A percentile compares a stretch with the other conserved stretches of the same genome.
phyloP scores from a whole-genome alignment of 2,113 vertebrate genomes.

The Nesoenas mayeri region DNA sequence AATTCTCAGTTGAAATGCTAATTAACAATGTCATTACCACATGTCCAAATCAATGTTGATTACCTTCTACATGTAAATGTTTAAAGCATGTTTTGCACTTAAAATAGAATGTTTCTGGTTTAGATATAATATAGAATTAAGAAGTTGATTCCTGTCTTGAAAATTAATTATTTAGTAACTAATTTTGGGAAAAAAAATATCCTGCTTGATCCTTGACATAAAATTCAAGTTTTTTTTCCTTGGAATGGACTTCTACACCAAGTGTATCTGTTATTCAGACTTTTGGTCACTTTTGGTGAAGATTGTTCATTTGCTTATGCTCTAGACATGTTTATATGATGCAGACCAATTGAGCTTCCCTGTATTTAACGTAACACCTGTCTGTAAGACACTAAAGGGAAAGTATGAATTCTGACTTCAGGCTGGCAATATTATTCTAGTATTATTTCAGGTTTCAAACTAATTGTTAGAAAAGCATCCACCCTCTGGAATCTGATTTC shows the following conservation, averaged over 20 bases:
- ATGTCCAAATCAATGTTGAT: background rate
- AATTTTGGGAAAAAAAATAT: background rate
- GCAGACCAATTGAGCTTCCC: background rate
- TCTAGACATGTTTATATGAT: background rate
- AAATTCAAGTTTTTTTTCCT: background rate
- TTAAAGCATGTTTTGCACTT: background rate
- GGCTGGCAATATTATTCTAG: background rate
- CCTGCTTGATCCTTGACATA: background rate
- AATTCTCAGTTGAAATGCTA: background rate
- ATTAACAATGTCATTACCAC: fast-evolving
- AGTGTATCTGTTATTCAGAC: background rate
- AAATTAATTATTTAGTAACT: background rate
- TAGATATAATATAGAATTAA: background rate
- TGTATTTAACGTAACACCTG: background rate
- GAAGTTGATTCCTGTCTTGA: background rate
- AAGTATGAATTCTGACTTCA: background rate
- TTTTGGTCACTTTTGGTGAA: background rate
- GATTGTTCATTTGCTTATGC: background rate
- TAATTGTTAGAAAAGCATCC: background rate
- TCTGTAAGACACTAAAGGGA: background rate
- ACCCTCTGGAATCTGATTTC: background rate
- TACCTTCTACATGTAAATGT: background rate
- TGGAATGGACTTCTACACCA: background rate
- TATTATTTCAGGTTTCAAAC: background rate
- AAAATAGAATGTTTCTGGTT: background rate